These are phyloP conservation scores for Thymelicus lineola DNA, from an alignment of 2,888 invertebrate genomes.

Conservation along the genomic window DNA sequence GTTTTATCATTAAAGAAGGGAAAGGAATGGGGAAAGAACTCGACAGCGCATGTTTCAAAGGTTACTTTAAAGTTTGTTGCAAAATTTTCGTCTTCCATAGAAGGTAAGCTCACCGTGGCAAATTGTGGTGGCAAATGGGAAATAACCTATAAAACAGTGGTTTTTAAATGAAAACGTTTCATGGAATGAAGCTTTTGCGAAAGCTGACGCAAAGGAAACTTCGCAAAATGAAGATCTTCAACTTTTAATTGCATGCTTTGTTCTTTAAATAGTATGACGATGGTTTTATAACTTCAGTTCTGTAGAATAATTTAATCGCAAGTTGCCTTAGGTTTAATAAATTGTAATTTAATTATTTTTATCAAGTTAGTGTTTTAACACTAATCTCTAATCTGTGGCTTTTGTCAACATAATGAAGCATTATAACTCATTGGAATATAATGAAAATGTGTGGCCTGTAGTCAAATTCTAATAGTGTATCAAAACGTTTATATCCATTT, in stretches of 20 bases:
- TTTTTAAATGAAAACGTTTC: background rate
- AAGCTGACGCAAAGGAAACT: constrained; percentile 2
- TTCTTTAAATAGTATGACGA: constrained; percentile 15
- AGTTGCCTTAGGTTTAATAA: background rate
- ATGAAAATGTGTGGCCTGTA: too few relatives aligned
- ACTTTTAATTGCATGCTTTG: constrained; percentile 24
- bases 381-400: too few relatives aligned
- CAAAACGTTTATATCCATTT: too few relatives aligned
- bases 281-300: background rate
- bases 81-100: too few relatives aligned
- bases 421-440: too few relatives aligned
- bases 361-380: background rate
- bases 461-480: too few relatives aligned
- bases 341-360: background rate
- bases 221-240: constrained; percentile 8
- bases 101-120: background rate
- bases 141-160: background rate
- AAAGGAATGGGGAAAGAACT: too few relatives aligned
- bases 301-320: background rate
- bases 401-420: too few relatives aligned
- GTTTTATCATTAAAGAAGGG: too few relatives aligned
- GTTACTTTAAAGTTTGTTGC: too few relatives aligned
- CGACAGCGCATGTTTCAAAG: too few relatives aligned
- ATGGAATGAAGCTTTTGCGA: constrained; percentile 17
- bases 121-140: too few relatives aligned